These are phyloP conservation scores for Epinephelus coioides DNA, from an alignment of 2,797 vertebrate genomes.

Conservation along the genomic window DNA sequence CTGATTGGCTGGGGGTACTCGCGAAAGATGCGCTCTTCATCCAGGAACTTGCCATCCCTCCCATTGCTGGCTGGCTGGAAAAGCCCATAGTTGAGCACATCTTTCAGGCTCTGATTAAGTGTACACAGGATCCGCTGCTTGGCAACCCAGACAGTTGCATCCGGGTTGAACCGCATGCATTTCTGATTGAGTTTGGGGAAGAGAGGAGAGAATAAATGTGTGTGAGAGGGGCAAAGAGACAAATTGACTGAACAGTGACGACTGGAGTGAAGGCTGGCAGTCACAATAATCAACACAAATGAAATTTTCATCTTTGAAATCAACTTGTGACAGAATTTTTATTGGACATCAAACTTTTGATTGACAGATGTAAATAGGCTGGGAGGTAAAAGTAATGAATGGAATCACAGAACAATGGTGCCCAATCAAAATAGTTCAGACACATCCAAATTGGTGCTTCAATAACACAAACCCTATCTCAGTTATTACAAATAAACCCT, in stretches of 20 bases:
- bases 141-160: constrained; percentile 93
- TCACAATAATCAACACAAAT: constrained; percentile 10
- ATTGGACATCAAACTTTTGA: constrained; percentile 35
- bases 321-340: not conserved
- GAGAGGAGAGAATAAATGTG: not conserved
- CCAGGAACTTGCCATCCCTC: constrained; percentile 93
- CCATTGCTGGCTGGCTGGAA: constrained; percentile 93
- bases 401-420: constrained; percentile 18
- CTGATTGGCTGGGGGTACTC: constrained; percentile 93
- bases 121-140: constrained; percentile 95
- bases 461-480: constrained; percentile 18
- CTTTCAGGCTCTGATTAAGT: constrained; percentile 94
- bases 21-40: constrained; percentile 92
- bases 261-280: not conserved
- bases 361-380: constrained; percentile 24
- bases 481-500: not conserved
- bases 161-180: constrained; percentile 93
- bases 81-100: constrained; percentile 96
- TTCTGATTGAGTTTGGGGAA: constrained; percentile 85
- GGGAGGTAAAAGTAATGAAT: not conserved
- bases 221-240: not conserved
- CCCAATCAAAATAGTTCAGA: constrained; percentile 14
- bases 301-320: constrained; percentile 10
- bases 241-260: constrained; percentile 12
- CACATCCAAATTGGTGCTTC: constrained; percentile 7